phyloP scores from a whole-genome alignment of 2,797 vertebrate species.

The Linurgus olivaceus region DNA sequence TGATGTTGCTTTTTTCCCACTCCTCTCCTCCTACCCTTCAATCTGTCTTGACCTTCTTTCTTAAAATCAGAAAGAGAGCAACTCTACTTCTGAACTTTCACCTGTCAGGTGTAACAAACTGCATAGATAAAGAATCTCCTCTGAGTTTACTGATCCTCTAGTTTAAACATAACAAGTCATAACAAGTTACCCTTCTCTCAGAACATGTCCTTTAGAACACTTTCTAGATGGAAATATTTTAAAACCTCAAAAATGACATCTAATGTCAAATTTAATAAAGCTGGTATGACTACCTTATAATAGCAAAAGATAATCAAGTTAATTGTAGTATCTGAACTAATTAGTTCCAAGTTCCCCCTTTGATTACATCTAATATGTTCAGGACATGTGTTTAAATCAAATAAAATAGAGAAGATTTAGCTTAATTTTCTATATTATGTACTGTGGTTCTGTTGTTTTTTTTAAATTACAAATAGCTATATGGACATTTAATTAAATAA shows the following conservation, averaged over 20 bases:
- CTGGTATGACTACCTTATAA: not conserved
- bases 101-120: not conserved
- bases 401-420: not conserved
- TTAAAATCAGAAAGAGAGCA: not conserved
- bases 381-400: not conserved
- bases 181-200: not conserved
- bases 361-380: not conserved
- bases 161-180: not conserved
- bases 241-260: not conserved
- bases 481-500: not conserved
- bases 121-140: not conserved
- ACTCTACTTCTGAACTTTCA: not conserved
- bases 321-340: constrained; percentile 1
- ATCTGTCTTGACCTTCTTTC: not conserved
- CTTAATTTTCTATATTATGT: not conserved
- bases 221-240: not conserved
- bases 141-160: not conserved
- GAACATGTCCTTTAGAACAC: not conserved
- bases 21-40: not conserved
- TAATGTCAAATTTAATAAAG: constrained; percentile 19
- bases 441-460: not conserved
- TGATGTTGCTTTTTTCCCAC: not conserved
- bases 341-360: not conserved
- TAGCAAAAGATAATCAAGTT: not conserved
- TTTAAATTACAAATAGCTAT: not conserved